Percentiles rank a stretch among this genome's conserved stretches.
phyloP scores from a whole-genome alignment of 37 sponge, comb jelly and placozoan species.

The Chondrilla cf. caribensis region DNA sequence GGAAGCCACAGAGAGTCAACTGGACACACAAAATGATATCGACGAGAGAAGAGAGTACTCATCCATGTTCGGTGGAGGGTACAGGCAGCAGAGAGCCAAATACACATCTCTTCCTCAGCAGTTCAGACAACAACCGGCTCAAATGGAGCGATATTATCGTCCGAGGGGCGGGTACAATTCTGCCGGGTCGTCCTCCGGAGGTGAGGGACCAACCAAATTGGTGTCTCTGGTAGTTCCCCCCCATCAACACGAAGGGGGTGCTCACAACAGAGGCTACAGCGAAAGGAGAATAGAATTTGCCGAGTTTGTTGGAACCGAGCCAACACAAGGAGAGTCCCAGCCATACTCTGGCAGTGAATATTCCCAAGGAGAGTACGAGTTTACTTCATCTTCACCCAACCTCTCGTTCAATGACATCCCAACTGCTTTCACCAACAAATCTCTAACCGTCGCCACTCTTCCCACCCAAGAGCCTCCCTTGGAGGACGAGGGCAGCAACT shows the following conservation, averaged over 20 bases:
- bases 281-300: constrained; percentile 62
- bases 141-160: no score
- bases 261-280: constrained; percentile 38
- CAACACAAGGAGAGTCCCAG: constrained; percentile 38
- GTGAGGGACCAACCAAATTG: constrained; percentile 48
- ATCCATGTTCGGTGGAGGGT: not conserved
- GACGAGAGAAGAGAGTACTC: not conserved
- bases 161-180: not conserved
- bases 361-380: constrained; percentile 31
- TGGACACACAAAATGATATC: not conserved
- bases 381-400: constrained; percentile 45
- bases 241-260: constrained; percentile 6
- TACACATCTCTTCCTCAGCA: not conserved
- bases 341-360: constrained; percentile 48
- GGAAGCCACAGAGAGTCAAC: constrained; percentile 7
- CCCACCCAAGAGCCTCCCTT: constrained; percentile 45
- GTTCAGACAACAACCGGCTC: not conserved
- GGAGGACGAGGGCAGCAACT: constrained; percentile 38
- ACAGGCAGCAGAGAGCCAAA: not conserved
- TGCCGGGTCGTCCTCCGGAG: not conserved
- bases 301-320: constrained; percentile 40
- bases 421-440: constrained; percentile 10
- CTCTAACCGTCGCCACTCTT: constrained; percentile 64
- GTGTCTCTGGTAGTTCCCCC: constrained; percentile 42
- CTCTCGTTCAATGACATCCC: constrained; percentile 69